Evolutionary conservation across 1,140 invertebrate species (phyloP), one percentile per base, ranked within the genome.

Genomic region (Papilio machaon): DNA sequence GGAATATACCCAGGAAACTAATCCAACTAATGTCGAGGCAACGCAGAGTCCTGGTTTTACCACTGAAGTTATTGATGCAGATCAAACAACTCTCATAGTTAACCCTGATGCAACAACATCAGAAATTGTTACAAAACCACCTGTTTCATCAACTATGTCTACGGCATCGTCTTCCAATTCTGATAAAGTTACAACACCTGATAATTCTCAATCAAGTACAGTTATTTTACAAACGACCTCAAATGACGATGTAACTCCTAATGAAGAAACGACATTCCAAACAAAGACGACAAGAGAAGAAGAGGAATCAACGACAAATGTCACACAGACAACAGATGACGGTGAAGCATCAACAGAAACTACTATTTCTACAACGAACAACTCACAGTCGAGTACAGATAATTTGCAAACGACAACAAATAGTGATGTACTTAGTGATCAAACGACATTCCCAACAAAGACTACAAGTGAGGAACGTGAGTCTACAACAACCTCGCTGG

Each of bases 401-500:
- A 52, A 49, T 49, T n/a, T 8, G 5, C 52, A n/a, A 54, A 54
- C 52, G 17, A 54, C 17, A 17, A n/a, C 52, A 54, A 17, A 19
- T 19, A 58, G 1, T 2, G 54, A 58, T 58, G 52, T n/a, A 17
- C n/a, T 17, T 10, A 58, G 17, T 58, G 54, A 49, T 11, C 10
- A 58, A 19, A 58, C 54, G 0, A 19, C 54, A 58, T 58, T 58
- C 54, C 54, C 17, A 58, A 58, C 54, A 58, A 64, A 11, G 23
- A 67, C 58, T 60, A 23, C 64, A 70, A n/a, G 30, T 30, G 49
- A 13, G 38, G 49, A 38, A n/a, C 10, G 17, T 19, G 19, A 23
- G 3, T 46, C 79, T 19, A 79, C 79, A 17, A 73, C 81, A 19
- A 79, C 77, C 15, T 4, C 46, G 11, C 19, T 70, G 38, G 70